These are phyloP conservation scores for Troides helena DNA, from an alignment of 2,888 invertebrate genomes.

Conservation along the genomic window DNA sequence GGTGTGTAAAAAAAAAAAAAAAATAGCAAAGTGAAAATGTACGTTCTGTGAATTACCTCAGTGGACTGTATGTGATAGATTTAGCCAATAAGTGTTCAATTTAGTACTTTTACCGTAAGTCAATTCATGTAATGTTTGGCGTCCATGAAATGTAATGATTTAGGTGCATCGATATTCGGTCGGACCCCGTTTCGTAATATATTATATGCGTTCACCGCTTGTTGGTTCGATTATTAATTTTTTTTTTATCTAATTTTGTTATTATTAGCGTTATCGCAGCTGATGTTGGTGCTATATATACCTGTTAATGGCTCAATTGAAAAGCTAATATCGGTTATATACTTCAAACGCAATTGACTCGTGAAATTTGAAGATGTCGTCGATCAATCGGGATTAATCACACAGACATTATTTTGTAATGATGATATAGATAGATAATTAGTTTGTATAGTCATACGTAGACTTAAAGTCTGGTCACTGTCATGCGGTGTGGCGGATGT, in stretches of 20 bases:
- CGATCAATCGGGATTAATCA: slow-evolving; percentile 36
- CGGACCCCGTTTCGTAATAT: slow-evolving; percentile 34
- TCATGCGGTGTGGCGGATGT: slow-evolving; percentile 52
- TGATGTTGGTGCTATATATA: slow-evolving; percentile 75
- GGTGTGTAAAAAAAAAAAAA: slow-evolving; percentile 37
- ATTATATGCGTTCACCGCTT: slow-evolving; percentile 33
- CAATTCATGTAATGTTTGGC: slow-evolving; percentile 71
- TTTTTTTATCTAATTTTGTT: slow-evolving; percentile 39
- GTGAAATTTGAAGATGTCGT: slow-evolving; percentile 43
- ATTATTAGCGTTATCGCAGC: slow-evolving; percentile 64
- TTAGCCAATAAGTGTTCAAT: slow-evolving; percentile 79
- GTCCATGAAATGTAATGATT: slow-evolving; percentile 55
- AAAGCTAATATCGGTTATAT: slow-evolving; percentile 30
- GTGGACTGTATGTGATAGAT: slow-evolving; percentile 77
- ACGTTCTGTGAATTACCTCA: slow-evolving; percentile 74
- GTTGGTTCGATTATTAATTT: slow-evolving; percentile 29
- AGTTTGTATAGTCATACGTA: slow-evolving; percentile 45
- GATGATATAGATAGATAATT: slow-evolving; percentile 59
- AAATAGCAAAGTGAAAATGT: slow-evolving; percentile 42
- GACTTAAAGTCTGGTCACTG: slow-evolving; percentile 65
- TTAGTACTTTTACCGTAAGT: slow-evolving; percentile 68
- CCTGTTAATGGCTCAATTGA: slow-evolving; percentile 44
- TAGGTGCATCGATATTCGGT: slow-evolving; percentile 29
- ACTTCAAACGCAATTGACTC: slow-evolving; percentile 21
- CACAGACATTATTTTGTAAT: slow-evolving; percentile 43